Conservation (phyloP, 2,888 invertebrate species). For the Eristalis intricaria region DNA sequence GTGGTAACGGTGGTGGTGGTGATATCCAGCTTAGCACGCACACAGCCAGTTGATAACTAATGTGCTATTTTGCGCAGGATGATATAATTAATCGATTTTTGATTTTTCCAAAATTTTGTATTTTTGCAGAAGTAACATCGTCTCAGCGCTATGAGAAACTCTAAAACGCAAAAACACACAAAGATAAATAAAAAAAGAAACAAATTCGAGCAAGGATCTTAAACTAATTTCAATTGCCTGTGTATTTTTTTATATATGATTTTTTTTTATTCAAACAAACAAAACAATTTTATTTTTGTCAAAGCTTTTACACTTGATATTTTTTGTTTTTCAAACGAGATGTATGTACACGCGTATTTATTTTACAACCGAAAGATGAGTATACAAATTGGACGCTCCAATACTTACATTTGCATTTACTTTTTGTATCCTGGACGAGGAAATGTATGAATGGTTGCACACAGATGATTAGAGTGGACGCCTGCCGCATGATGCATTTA, state of each 20-base stretch:
- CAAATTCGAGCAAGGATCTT: conserved; percentile 71
- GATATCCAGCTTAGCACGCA: conserved; percentile 46
- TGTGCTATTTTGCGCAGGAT: conserved; percentile 36
- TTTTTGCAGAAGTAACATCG: conserved; percentile 94
- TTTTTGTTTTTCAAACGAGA: conserved; percentile 6
- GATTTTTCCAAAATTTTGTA: conserved; percentile 76
- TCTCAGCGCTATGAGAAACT: conserved; percentile 96
- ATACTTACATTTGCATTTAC: conserved; percentile 46
- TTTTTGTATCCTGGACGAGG: conserved; percentile 1
- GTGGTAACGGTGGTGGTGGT: conserved; percentile 57
- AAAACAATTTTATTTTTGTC: conserved; percentile 22
- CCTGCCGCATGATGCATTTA: conserved; percentile 32
- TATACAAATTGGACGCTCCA: conserved; percentile 5
- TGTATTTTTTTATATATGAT: conserved; percentile 41
- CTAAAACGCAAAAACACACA: conserved; percentile 82
- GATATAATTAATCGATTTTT: conserved; percentile 36
- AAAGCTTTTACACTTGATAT: conserved; percentile 20
- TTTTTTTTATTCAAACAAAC: conserved; percentile 18
- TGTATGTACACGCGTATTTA: conserved; percentile 6
- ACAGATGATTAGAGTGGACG: not conserved
- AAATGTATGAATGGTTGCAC: conserved; percentile 10
- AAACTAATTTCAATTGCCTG: conserved; percentile 60
- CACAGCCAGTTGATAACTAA: conserved; percentile 6
- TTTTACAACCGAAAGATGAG: conserved; percentile 25
- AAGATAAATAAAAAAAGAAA: conserved; percentile 63